Conservation (phyloP, 2,797 vertebrate species). For the Coregonus sp. region DNA sequence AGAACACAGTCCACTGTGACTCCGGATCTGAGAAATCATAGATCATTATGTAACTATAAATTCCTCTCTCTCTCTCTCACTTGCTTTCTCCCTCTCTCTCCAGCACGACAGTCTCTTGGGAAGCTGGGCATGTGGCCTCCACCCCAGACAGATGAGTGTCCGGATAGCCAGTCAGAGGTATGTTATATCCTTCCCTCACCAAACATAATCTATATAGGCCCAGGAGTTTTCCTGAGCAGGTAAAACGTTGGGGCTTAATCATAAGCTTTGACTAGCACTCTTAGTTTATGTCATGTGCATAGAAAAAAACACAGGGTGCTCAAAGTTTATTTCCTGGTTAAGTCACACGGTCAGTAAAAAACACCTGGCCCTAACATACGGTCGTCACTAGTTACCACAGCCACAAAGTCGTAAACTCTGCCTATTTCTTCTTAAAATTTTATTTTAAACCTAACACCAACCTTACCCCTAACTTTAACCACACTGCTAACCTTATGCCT, state of each 20-base stretch:
- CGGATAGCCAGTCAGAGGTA: conserved; percentile 52
- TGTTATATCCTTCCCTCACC: not conserved
- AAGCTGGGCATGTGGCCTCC: conserved; percentile 58
- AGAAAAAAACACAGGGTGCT: not conserved
- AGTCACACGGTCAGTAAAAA: not conserved
- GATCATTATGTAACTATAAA: conserved; percentile 3
- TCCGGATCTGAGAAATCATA: not conserved
- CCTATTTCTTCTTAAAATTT: too few species aligned
- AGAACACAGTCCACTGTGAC: not conserved
- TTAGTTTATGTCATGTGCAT: too few species aligned
- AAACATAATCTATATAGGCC: not conserved
- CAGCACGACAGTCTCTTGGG: conserved; percentile 49
- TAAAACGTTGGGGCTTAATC: too few species aligned
- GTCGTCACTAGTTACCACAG: too few species aligned
- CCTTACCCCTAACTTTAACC: too few species aligned
- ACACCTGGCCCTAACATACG: too few species aligned
- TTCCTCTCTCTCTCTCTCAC: conserved; percentile 19
- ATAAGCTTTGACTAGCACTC: too few species aligned
- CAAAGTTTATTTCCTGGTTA: not conserved
- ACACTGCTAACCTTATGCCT: too few species aligned
- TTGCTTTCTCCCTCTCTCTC: conserved; percentile 16
- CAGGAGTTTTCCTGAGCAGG: not conserved
- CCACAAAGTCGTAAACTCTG: too few species aligned
- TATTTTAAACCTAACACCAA: too few species aligned
- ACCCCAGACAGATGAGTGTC: conserved; percentile 40